A percentile compares a stretch with the other conserved stretches of the same genome.
These are phyloP conservation scores for Ptychochromis oligacanthus DNA, from an alignment of 2,113 vertebrate genomes.

Conservation along the genomic window DNA sequence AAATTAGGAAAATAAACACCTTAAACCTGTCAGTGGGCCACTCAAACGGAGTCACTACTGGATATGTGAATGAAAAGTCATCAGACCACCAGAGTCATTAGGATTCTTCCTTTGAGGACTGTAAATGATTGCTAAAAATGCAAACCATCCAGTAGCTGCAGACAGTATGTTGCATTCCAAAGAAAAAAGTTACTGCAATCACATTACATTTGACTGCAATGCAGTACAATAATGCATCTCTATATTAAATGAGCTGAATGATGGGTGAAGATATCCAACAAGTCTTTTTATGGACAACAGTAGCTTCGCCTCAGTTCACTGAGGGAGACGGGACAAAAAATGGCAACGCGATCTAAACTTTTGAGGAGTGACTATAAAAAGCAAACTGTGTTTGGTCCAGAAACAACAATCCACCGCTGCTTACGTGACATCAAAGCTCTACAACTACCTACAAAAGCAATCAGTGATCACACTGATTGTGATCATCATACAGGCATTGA, in stretches of 20 bases:
- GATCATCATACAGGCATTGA: too few species aligned
- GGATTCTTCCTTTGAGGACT: background rate
- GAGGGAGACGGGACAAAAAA: background rate
- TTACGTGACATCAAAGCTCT: background rate
- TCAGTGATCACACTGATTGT: too few species aligned
- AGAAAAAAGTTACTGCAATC: too few species aligned
- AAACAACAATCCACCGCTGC: background rate
- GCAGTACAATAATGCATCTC: background rate
- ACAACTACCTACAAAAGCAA: background rate
- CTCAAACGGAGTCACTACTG: background rate
- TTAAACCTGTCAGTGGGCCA: background rate
- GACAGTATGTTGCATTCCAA: too few species aligned
- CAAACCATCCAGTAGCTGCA: too few species aligned
- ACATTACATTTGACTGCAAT: background rate
- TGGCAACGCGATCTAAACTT: background rate
- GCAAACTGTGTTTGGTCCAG: background rate
- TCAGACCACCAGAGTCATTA: too few species aligned
- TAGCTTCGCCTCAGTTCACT: background rate
- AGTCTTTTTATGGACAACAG: background rate
- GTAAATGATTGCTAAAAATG: background rate
- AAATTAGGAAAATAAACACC: background rate
- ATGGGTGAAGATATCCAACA: background rate
- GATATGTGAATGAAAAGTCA: background rate
- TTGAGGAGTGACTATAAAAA: background rate
- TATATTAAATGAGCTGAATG: background rate